Conservation (phyloP, 2,888 invertebrate genomes). For the Ectropis crepuscularia region DNA sequence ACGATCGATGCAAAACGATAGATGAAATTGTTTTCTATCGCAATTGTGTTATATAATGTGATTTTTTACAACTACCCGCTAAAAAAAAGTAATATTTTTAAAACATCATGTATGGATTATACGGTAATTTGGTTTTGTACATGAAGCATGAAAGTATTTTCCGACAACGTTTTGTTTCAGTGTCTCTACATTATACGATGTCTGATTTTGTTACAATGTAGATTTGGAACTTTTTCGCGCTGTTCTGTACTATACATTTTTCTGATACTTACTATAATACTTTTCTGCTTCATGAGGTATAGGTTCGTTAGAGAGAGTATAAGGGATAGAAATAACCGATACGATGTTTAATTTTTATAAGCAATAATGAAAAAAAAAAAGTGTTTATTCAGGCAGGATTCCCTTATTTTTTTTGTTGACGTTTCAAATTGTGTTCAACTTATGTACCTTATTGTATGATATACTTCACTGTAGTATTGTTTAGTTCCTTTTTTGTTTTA, state of each 20-base stretch:
- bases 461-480: conserved; percentile 53
- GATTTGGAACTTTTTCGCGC: conserved; percentile 77
- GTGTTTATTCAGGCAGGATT: conserved; percentile 67
- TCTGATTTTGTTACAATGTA: conserved; percentile 60
- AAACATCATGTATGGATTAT: conserved; percentile 66
- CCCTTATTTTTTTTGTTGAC: conserved; percentile 56
- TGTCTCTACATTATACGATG: conserved; percentile 49
- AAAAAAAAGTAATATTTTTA: conserved; percentile 60
- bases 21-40: conserved; percentile 71
- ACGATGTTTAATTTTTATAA: conserved; percentile 70
- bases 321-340: conserved; percentile 78
- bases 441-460: conserved; percentile 62
- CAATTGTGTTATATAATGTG: conserved; percentile 67
- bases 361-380: conserved; percentile 48
- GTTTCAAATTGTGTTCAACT: conserved; percentile 60
- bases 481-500: conserved; percentile 55
- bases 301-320: conserved; percentile 76
- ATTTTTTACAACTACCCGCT: conserved; percentile 63
- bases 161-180: conserved; percentile 37
- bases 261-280: conserved; percentile 70
- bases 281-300: conserved; percentile 83
- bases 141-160: conserved; percentile 83
- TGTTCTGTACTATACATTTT: conserved; percentile 72
- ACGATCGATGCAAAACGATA: conserved; percentile 65
- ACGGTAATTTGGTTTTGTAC: conserved; percentile 64